A percentile compares a stretch with the other conserved stretches of the same genome.
phyloP scores from a whole-genome alignment of 2,113 vertebrate species.

The Microtus ochrogaster region DNA sequence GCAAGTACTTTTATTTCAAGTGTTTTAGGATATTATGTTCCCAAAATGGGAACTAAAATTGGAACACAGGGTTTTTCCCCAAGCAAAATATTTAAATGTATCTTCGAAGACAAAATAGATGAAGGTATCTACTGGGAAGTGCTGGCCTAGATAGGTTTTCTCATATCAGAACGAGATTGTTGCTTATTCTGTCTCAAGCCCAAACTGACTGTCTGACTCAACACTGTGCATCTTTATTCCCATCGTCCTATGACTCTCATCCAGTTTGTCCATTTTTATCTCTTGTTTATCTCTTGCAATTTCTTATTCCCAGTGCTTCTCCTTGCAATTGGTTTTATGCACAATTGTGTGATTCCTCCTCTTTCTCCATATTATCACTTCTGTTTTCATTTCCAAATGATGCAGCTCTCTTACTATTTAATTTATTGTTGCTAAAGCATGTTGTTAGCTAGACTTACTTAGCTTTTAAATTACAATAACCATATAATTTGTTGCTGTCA shows the following conservation, averaged over 20 bases:
- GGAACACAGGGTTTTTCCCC: slow-evolving; percentile 4
- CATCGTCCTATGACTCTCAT: neutral
- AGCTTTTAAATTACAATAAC: neutral
- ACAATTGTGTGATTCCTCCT: neutral
- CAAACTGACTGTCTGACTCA: neutral
- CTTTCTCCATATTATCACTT: neutral
- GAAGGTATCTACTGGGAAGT: slow-evolving; percentile 28
- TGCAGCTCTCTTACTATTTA: neutral
- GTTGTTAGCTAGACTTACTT: neutral
- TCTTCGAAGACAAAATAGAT: slow-evolving; percentile 63
- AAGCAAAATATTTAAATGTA: slow-evolving; percentile 63
- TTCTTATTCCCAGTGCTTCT: neutral
- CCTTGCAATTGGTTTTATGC: neutral
- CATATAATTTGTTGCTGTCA: neutral
- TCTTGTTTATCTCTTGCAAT: neutral
- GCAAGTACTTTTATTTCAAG: slow-evolving; percentile 51
- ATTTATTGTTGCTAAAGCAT: neutral
- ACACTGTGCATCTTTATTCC: neutral
- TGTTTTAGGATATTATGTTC: slow-evolving; percentile 39
- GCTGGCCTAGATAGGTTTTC: slow-evolving; percentile 58
- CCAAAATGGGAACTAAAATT: slow-evolving; percentile 53
- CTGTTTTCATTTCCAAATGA: neutral
- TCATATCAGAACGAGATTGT: neutral
- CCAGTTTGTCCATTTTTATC: neutral
- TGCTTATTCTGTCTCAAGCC: slow-evolving; percentile 47